phyloP scores from a whole-genome alignment of 2,113 vertebrate genomes.

The Ptychochromis oligacanthus region DNA sequence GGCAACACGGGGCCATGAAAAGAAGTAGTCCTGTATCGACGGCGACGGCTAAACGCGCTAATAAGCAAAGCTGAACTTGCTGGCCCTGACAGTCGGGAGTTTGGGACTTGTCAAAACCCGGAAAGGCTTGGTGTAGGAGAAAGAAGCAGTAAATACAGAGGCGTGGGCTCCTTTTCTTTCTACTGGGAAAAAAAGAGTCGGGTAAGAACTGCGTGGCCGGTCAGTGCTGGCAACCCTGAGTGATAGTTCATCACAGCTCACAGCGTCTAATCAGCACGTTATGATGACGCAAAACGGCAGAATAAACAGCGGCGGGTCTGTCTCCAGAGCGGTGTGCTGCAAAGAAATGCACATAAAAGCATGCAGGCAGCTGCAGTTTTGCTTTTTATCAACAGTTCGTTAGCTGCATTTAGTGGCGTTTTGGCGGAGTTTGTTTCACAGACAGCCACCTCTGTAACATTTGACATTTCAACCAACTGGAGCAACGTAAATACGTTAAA shows the following conservation, averaged over 20 bases:
- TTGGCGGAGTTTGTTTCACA: neutral
- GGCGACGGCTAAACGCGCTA: neutral
- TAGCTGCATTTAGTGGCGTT: neutral
- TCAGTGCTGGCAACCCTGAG: neutral
- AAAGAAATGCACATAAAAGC: neutral
- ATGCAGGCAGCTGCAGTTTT: neutral
- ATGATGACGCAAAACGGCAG: slow-evolving; percentile 66
- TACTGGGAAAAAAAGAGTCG: neutral
- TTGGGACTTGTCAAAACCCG: slow-evolving; percentile 42
- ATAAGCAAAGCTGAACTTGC: slow-evolving; percentile 5
- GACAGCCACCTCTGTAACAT: neutral
- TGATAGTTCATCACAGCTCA: neutral
- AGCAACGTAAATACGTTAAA: neutral
- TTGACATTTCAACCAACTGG: too few species aligned
- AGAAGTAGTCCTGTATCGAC: neutral
- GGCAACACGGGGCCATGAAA: slow-evolving; percentile 12
- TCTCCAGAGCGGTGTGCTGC: neutral
- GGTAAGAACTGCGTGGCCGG: neutral
- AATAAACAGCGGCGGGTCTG: slow-evolving; percentile 51
- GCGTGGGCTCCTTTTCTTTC: neutral
- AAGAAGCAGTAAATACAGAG: neutral
- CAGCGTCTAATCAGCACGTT: slow-evolving; percentile 56
- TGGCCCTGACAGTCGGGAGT: neutral
- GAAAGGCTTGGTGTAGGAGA: neutral
- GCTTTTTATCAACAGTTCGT: neutral